Conservation (phyloP, 2,113 vertebrate genomes). For the Nyctibius bracteatus region DNA sequence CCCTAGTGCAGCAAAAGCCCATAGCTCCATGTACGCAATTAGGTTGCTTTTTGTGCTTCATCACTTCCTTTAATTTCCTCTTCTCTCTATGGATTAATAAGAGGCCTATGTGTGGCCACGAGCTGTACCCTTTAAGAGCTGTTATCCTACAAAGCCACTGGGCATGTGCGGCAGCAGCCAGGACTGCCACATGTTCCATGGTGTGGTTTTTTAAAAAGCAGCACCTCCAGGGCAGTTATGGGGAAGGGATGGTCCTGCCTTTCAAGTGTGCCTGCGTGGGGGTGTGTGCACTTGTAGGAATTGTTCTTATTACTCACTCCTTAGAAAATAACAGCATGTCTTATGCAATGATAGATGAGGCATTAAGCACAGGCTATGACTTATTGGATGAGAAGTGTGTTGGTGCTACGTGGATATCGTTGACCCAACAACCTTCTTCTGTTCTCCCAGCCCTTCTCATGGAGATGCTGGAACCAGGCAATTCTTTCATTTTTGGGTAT, state of each 20-base stretch:
- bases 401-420: rapidly evolving
- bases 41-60: background rate
- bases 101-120: background rate
- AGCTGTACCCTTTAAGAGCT: background rate
- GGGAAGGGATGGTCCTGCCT: background rate
- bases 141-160: background rate
- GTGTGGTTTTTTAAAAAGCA: background rate
- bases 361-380: background rate
- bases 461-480: background rate
- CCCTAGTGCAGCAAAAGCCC: background rate
- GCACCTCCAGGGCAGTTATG: background rate
- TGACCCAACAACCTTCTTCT: background rate
- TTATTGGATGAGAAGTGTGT: background rate
- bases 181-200: rapidly evolving
- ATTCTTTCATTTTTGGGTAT: background rate
- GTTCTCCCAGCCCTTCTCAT: background rate
- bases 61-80: background rate
- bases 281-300: background rate
- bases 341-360: background rate
- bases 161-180: background rate
- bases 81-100: background rate
- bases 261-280: background rate
- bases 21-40: rapidly evolving
- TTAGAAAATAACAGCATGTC: background rate
- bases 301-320: background rate